phyloP scores from a whole-genome alignment of 1,140 invertebrate species.

The Venturia canescens region DNA sequence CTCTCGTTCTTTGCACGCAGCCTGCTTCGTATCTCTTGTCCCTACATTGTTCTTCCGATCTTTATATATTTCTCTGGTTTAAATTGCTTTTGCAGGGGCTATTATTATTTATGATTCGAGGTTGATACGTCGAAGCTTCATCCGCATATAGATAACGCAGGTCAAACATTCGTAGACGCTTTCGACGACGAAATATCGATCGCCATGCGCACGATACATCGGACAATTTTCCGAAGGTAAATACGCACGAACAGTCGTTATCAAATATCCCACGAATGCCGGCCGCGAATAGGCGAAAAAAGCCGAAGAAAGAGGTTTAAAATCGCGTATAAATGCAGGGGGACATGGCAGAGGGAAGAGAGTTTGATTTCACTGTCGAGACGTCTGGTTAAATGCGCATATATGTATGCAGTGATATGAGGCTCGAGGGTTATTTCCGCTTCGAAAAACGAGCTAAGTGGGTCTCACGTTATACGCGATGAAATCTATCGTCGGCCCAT shows the following conservation, averaged over 20 bases:
- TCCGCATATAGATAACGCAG: not conserved
- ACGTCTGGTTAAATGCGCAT: not conserved
- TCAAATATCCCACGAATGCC: not conserved
- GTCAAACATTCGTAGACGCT: not conserved
- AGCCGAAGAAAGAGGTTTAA: not conserved
- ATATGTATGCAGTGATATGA: slow-evolving; percentile 17
- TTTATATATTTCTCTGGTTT: not conserved
- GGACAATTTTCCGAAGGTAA: not conserved
- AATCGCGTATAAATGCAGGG: not conserved
- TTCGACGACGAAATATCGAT: not conserved
- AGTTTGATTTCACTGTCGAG: too few relatives aligned
- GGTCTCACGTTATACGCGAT: slow-evolving; percentile 25
- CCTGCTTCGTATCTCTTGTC: too few relatives aligned
- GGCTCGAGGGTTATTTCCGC: slow-evolving; percentile 40
- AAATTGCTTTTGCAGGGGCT: not conserved
- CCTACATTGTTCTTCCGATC: not conserved
- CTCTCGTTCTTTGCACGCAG: not conserved
- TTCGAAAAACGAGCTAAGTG: slow-evolving; percentile 41
- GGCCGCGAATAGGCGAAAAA: not conserved
- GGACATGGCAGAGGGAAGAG: too few relatives aligned
- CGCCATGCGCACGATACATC: not conserved
- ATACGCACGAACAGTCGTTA: not conserved
- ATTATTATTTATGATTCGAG: slow-evolving; percentile 2
- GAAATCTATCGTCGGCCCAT: slow-evolving; percentile 42
- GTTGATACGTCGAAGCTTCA: not conserved